Evolutionary conservation across 2,888 invertebrate species (phyloP).

Genomic region (Furcula furcula): DNA sequence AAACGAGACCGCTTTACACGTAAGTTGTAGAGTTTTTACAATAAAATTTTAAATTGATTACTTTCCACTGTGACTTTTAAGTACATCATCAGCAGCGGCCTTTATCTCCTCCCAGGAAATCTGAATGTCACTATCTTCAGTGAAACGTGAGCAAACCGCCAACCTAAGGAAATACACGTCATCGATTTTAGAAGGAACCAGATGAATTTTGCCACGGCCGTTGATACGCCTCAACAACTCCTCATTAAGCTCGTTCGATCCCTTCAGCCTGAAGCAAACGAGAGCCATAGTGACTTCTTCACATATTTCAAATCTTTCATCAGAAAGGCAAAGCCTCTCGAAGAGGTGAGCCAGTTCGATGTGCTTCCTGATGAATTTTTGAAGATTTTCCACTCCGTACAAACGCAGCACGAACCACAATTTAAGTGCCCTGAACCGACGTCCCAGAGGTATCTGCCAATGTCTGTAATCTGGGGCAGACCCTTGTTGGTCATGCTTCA

Average conservation of each 20-base stretch:
- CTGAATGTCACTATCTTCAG: conserved; percentile 90
- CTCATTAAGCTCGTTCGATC: conserved; percentile 91
- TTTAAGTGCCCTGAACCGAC: conserved; percentile 95
- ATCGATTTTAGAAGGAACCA: conserved; percentile 94
- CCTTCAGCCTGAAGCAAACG: conserved; percentile 97
- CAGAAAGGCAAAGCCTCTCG: conserved; percentile 87
- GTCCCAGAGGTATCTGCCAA: conserved; percentile 97
- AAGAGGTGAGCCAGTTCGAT: conserved; percentile 94
- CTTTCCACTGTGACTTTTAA: conserved; percentile 44
- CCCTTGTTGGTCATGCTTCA: conserved; percentile 96
- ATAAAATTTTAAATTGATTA: too few species aligned
- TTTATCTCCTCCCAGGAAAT: conserved; percentile 94
- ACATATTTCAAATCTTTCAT: conserved; percentile 93
- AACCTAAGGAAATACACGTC: conserved; percentile 93
- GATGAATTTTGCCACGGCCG: conserved; percentile 93
- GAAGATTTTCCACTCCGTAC: conserved; percentile 94
- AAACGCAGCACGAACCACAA: conserved; percentile 97
- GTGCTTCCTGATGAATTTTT: conserved; percentile 92
- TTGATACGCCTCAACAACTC: conserved; percentile 91
- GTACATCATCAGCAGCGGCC: conserved; percentile 86
- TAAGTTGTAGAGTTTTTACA: too few species aligned
- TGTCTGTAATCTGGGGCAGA: conserved; percentile 96
- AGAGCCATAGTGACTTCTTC: conserved; percentile 96
- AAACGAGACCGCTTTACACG: too few species aligned
- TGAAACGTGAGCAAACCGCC: conserved; percentile 93